Percentiles rank a stretch among this genome's conserved stretches.
These are phyloP conservation scores for Catharus ustulatus DNA, from an alignment of 2,797 vertebrate species.

Conservation along the genomic window DNA sequence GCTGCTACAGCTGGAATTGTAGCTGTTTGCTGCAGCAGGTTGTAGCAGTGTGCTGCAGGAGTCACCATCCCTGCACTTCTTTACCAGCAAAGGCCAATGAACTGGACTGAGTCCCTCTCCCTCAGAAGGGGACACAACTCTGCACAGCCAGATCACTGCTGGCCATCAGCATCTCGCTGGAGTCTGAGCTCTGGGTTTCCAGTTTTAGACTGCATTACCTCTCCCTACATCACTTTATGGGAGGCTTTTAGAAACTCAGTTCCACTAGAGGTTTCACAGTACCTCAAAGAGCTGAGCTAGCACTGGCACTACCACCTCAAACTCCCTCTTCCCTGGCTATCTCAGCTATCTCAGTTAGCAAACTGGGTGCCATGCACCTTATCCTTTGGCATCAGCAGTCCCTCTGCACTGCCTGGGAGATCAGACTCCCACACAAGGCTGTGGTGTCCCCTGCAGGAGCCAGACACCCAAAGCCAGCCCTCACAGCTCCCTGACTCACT, in stretches of 20 bases:
- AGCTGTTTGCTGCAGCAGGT: background rate
- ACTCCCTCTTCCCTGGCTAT: background rate
- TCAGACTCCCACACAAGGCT: conserved; percentile 2
- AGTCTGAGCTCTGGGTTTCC: background rate
- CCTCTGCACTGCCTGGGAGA: background rate
- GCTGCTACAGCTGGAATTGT: rapidly evolving
- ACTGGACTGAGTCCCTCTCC: background rate
- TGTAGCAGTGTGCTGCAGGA: background rate
- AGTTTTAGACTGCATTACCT: background rate
- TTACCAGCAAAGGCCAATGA: background rate
- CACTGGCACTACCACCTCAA: background rate
- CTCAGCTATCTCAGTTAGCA: background rate
- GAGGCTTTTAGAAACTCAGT: background rate
- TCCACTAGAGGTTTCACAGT: background rate
- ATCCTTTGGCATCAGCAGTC: background rate
- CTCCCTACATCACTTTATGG: background rate
- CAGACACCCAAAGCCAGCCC: background rate
- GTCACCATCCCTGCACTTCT: background rate
- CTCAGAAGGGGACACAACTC: background rate
- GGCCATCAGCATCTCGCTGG: background rate
- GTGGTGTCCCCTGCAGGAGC: conserved; percentile 4
- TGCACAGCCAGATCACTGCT: background rate
- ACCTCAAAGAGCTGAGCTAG: background rate
- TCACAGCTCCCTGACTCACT: background rate
- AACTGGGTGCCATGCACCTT: background rate